Evolutionary conservation across 2,888 invertebrate genomes (phyloP).

Genomic region (Drosophila emarginata): DNA sequence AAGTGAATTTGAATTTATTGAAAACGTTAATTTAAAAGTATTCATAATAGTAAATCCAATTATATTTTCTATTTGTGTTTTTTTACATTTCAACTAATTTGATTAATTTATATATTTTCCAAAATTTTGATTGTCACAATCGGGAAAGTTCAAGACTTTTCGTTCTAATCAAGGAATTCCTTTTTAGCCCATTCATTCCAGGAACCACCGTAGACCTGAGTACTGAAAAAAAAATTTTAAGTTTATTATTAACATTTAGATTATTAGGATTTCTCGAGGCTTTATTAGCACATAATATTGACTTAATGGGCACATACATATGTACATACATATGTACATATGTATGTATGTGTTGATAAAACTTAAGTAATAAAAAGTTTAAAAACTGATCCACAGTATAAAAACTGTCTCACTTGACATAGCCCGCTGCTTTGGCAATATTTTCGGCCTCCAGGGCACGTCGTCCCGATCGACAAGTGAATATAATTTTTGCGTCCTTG

Average conservation of each 20-base stretch:
- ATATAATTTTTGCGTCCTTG: constrained; percentile 51
- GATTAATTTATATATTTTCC: not conserved
- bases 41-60: not conserved
- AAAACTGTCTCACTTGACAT: constrained; percentile 56
- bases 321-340: too few species aligned
- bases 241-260: too few species aligned
- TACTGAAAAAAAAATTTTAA: constrained; percentile 24
- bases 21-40: not conserved
- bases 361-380: too few species aligned
- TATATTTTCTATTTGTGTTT: too few species aligned
- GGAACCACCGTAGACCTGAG: constrained; percentile 57
- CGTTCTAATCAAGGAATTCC: constrained; percentile 35
- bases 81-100: not conserved
- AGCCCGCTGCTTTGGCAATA: constrained; percentile 48
- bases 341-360: too few species aligned
- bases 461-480: constrained; percentile 57
- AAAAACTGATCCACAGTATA: too few species aligned
- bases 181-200: constrained; percentile 66
- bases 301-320: too few species aligned
- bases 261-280: too few species aligned
- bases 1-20: not conserved
- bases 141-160: too few species aligned
- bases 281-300: too few species aligned
- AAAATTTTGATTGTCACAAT: not conserved
- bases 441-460: constrained; percentile 49